Base-by-base conservation (phyloP, 2,113 vertebrate genomes). In the Psilopsiagon aymara region DNA sequence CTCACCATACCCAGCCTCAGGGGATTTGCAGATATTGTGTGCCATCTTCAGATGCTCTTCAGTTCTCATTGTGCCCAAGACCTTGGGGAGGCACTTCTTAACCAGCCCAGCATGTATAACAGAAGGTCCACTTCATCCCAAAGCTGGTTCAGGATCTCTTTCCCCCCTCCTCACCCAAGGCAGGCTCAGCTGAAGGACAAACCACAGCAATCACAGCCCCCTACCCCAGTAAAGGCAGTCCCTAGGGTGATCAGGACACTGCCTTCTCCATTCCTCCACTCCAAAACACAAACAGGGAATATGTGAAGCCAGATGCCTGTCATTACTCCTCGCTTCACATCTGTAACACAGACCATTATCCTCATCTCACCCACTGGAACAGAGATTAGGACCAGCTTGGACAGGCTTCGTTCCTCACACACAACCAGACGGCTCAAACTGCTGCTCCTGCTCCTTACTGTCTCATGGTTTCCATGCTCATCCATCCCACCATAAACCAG, bases 401-500 rank as follows among this genome's bases (percentile, higher is more conserved):
- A 15, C 39, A 55, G 17, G 49, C 73, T 28, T 25, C 59, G 1
- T 20, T 9, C 33, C 33, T n/a, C 31, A 11, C 74, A 78, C 14
- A 49, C 76, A 88, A 23, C 53, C 59, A 41, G 29, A n/a, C 31
- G 19, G 20, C 59, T 44, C 52, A 20, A 12, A 25, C 35, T 17
- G 37, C 53, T 43, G 51, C 63, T 41, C 60, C 52, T 31, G 63
- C 29, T 66, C 46, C 46, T 49, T 9, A 11, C 18, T 11, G 14
- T 13, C 13, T 5, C 31, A 5, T 1, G 52, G 35, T 57, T 47
- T 76, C 57, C n/a, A 2, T 1, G 24, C 25, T 17, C 84, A 31
- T 3, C 35, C 2, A 0, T 15, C 35, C 11, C 46, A 29, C 24
- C 0, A 0, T 3, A 31, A 66, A 55, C 13, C 49, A 53, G 12